phyloP scores from a whole-genome alignment of 2,113 vertebrate genomes.

The Paratilapia polleni region DNA sequence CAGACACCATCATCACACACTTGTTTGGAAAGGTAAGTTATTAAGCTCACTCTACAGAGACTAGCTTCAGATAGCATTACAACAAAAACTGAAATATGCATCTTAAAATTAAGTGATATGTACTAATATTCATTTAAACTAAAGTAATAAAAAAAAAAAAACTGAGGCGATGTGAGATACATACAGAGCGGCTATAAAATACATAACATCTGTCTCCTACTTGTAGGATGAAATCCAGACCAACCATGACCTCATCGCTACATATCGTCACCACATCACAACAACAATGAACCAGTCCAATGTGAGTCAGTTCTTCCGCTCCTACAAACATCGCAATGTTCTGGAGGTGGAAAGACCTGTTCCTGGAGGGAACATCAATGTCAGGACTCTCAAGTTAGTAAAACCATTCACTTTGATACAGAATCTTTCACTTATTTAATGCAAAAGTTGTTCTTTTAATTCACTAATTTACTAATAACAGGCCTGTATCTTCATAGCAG shows the following conservation, averaged over 20 bases:
- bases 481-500: neutral
- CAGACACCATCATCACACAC: conserved; percentile 90
- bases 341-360: conserved; percentile 91
- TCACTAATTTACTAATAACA: neutral
- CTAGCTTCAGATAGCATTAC: neutral
- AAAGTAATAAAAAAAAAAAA: neutral
- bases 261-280: conserved; percentile 90
- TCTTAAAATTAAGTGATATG: neutral
- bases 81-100: neutral
- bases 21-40: conserved; percentile 90
- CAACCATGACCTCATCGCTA: conserved; percentile 89
- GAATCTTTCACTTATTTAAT: neutral
- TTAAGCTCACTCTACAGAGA: neutral
- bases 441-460: neutral
- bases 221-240: conserved; percentile 90
- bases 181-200: neutral
- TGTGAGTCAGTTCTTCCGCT: conserved; percentile 89
- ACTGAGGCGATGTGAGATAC: neutral
- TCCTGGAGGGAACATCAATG: conserved; percentile 80
- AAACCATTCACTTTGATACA: neutral
- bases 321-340: conserved; percentile 89
- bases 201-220: neutral
- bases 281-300: conserved; percentile 91
- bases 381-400: conserved; percentile 84
- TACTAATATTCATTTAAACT: neutral